Percentiles rank a stretch among this genome's conserved stretches.
These are phyloP conservation scores for Cryptophagus acutangulus DNA, from an alignment of 2,888 invertebrate species.

Conservation along the genomic window DNA sequence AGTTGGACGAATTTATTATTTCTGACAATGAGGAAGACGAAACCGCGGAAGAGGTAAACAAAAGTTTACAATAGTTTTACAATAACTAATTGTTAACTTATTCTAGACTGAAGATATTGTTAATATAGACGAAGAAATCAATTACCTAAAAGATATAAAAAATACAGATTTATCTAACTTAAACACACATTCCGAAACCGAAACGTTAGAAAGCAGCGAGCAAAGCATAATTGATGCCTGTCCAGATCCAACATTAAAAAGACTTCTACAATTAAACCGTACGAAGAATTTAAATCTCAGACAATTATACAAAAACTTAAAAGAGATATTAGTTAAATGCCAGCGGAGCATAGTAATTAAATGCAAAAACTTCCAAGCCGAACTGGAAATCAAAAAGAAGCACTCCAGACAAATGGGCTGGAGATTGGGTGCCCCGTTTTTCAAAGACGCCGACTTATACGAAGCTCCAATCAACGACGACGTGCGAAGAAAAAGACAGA, in stretches of 20 bases:
- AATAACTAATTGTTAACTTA: not conserved
- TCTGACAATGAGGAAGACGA: conserved; percentile 19
- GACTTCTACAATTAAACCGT: conserved; percentile 32
- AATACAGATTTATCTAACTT: conserved; percentile 14
- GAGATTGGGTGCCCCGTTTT: conserved; percentile 57
- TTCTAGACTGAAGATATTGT: conserved; percentile 3
- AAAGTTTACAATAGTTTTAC: too few species aligned
- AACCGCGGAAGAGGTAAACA: conserved; percentile 14
- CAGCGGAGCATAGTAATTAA: conserved; percentile 19
- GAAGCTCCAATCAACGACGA: conserved; percentile 59
- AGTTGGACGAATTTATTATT: conserved; percentile 23
- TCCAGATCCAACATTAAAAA: conserved; percentile 28
- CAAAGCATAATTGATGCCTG: conserved; percentile 30
- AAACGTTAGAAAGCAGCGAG: conserved; percentile 28
- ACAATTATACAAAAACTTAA: conserved; percentile 29
- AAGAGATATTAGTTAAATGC: conserved; percentile 27
- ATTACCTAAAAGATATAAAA: conserved; percentile 7
- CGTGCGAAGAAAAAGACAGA: conserved; percentile 35
- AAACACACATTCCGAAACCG: conserved; percentile 17
- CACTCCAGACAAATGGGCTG: conserved; percentile 11
- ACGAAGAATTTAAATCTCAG: conserved; percentile 30
- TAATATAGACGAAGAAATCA: conserved; percentile 11
- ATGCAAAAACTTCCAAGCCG: conserved; percentile 7
- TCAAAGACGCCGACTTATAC: conserved; percentile 57
- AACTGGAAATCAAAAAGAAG: conserved; percentile 6